phyloP scores from a whole-genome alignment of 1,140 invertebrate species.

The Elysia chlorotica region DNA sequence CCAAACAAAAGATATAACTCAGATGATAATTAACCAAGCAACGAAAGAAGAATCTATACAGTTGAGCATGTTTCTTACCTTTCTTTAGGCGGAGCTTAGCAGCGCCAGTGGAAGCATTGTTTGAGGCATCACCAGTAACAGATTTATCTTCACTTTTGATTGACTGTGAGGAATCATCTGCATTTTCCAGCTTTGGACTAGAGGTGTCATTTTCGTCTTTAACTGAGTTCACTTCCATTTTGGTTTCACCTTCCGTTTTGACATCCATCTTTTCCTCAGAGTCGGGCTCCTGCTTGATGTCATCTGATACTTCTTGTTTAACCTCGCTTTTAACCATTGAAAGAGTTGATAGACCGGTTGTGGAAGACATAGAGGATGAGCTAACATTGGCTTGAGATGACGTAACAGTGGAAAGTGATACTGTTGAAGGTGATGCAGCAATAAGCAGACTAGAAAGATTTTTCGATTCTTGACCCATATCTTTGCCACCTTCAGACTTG shows the following conservation, averaged over 20 bases:
- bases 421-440: slow-evolving; percentile 26
- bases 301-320: slow-evolving; percentile 34
- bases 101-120: background rate
- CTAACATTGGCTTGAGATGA: slow-evolving; percentile 27
- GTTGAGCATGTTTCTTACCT: slow-evolving; percentile 20
- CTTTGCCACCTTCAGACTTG: too few relatives aligned
- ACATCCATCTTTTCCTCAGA: slow-evolving; percentile 34
- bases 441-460: slow-evolving; percentile 34
- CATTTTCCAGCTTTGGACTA: slow-evolving; percentile 28
- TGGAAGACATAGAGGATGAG: slow-evolving; percentile 47
- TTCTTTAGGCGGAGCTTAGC: slow-evolving; percentile 11
- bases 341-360: background rate
- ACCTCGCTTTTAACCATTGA: slow-evolving; percentile 16
- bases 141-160: slow-evolving; percentile 26
- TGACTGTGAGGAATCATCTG: slow-evolving; percentile 32
- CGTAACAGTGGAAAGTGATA: slow-evolving; percentile 15
- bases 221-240: slow-evolving; percentile 35
- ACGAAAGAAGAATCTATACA: too few relatives aligned
- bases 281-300: too few relatives aligned
- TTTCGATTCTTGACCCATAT: too few relatives aligned
- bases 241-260: slow-evolving; percentile 29
- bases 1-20: too few relatives aligned
- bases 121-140: slow-evolving; percentile 6
- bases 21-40: too few relatives aligned
- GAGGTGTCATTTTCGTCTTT: slow-evolving; percentile 27